A percentile compares a stretch with the other conserved stretches of the same genome.
Evolutionary conservation across 1,140 invertebrate genomes (phyloP).

Genomic region (Camponotus vicinus): DNA sequence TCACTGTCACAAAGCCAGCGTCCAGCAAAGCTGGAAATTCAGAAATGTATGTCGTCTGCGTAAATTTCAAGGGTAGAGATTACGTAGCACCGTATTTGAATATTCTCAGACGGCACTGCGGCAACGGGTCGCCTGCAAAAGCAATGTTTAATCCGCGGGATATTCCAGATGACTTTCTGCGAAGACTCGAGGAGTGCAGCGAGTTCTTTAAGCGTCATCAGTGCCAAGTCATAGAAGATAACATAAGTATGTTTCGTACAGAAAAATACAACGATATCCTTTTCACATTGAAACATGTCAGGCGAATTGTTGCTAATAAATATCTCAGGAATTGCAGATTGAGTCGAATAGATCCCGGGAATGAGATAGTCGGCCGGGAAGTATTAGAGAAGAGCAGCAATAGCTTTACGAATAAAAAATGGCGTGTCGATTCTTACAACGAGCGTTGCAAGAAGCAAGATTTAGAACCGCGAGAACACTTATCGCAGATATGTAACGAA

Average conservation of each 20-base stretch:
- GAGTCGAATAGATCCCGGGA: slow-evolving; percentile 56
- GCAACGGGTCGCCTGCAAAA: slow-evolving; percentile 69
- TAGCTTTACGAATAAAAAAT: slow-evolving; percentile 20
- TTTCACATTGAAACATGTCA: slow-evolving; percentile 62
- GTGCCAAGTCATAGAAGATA: slow-evolving; percentile 88
- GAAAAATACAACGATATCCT: slow-evolving; percentile 37
- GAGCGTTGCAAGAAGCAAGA: slow-evolving; percentile 72
- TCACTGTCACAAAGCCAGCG: slow-evolving; percentile 94
- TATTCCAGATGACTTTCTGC: slow-evolving; percentile 90
- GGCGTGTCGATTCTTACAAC: slow-evolving; percentile 79
- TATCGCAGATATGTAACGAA: slow-evolving; percentile 2
- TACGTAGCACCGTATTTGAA: slow-evolving; percentile 83
- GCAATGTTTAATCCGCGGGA: slow-evolving; percentile 88
- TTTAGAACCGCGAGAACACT: slow-evolving; percentile 61
- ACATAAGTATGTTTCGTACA: slow-evolving; percentile 87
- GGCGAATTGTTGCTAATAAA: slow-evolving; percentile 70
- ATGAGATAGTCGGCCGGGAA: slow-evolving; percentile 74
- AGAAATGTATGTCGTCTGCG: slow-evolving; percentile 95
- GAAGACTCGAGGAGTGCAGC: slow-evolving; percentile 89
- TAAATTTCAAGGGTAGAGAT: slow-evolving; percentile 88
- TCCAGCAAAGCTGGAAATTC: slow-evolving; percentile 98
- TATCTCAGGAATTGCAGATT: slow-evolving; percentile 77
- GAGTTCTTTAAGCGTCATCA: slow-evolving; percentile 89
- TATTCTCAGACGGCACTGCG: slow-evolving; percentile 86
- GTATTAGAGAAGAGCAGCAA: slow-evolving; percentile 43